Base-by-base conservation (phyloP, 1,140 invertebrate species). In the Platorchestia sp. region DNA sequence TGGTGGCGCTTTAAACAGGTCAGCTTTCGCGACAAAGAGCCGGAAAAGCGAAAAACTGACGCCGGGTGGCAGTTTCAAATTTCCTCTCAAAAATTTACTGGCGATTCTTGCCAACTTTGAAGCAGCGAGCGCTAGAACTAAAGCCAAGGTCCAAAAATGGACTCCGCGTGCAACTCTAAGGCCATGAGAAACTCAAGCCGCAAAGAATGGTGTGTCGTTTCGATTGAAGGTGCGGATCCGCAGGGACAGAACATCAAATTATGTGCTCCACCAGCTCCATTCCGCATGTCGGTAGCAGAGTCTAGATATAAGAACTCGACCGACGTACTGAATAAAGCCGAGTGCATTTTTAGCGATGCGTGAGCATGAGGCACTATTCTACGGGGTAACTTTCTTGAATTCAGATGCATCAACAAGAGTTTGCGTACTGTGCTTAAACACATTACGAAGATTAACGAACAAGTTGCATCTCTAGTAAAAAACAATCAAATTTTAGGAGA, bases 1-100 rank as follows among this genome's bases (percentile, higher is more conserved):
- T 75, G 59, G 59, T 75, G 59, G 59, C 59, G 59, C 59, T 75
- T 75, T 75, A 75, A 75, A 75, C 59, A 75, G 59, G 59, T 75
- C 59, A 75, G 59, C 59, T 75, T 75, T 75, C 27, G 59, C 59
- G 59, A 10, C 59, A 10, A 75, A 75, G 59, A 75, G 10, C 59
- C 59, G 59, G 27, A 75, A 75, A 10, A 27, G 19, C 14, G 59
- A 75, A 75, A 75, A 75, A 75, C 59, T 75, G 59, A 75, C 27
- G 59, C 59, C 59, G 59, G 36, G 59, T 36, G 14, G 59, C 59
- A 75, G 59, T 75, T 75, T 75, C 59, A 75, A 75, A 75, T 75
- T 75, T 75, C 59, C 59, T 75, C 59, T 75, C 59, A 75, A 75
- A 75, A 75, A 75, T 75, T 75, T 75, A 75, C 36, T 75, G 59